Evolutionary conservation across 2,888 invertebrate genomes (phyloP), one percentile per base, ranked within the genome.

Genomic region (Leptopilina drosophilae): DNA sequence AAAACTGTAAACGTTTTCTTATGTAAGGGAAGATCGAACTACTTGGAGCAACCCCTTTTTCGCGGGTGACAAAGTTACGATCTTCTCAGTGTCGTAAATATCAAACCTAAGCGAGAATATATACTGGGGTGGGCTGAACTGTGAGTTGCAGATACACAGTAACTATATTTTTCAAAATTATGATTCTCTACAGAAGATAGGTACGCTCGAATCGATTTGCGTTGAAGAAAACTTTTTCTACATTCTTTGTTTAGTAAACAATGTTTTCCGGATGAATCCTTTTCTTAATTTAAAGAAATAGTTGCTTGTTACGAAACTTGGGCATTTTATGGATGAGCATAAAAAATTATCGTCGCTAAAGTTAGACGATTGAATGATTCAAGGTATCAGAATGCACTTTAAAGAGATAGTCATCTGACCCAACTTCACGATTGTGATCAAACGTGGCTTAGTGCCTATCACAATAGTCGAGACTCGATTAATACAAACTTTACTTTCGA

Each of bases 31-130:
- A 56, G 56, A 73, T 73, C 73, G 73, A 73, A 69, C 53, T 53
- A 69, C 69, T 69, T 49, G 14, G 12, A 69, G 69, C 53, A 69
- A 73, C 73, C 73, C 73, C 73, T 73, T 69, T 59, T 69, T 73
- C 26, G 73, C 33, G 73, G 87, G 89, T 91, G 91, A 91, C 91
- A 91, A 91, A 91, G 87, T 91, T 91, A 91, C 88, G 91, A 90
- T 87, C 88, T 84, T 87, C 87, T 85, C 87, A 87, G 87, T 88
- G 88, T 87, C 91, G 89, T 91, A 91, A 90, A 91, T 90, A 91
- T 88, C 88, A 49, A 11, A 49, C 49, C 9, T 49, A 12, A 80
- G 82, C 49, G 69, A 53, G 14, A 8, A 33, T 26, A 26, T 33
- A 2, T 12, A 8, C 33, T 26, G 40, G 73, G 33, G 33, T 56